Conservation (phyloP, 2,113 vertebrate genomes). For the Jacana jacana region DNA sequence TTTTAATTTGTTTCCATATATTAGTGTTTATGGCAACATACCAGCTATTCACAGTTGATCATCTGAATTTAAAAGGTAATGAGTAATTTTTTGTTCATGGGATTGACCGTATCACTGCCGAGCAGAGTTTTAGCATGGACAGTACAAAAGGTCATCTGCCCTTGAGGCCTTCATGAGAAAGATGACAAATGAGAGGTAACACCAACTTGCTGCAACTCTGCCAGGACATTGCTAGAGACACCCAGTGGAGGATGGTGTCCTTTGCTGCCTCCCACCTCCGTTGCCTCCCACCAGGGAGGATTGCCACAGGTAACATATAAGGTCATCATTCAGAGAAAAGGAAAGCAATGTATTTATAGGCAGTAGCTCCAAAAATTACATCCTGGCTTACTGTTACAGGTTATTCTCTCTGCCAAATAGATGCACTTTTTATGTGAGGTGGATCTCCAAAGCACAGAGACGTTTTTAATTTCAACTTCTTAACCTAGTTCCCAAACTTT, state of each 20-base stretch:
- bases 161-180: not conserved
- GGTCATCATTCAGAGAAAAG: not conserved
- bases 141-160: not conserved
- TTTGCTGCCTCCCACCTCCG: not conserved
- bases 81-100: not conserved
- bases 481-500: not conserved
- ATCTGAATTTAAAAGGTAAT: not conserved
- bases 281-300: not conserved
- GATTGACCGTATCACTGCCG: too few species aligned
- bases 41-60: not conserved
- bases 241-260: rapidly evolving
- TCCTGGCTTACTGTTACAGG: not conserved
- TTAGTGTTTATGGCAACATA: not conserved
- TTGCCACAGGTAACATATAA: not conserved
- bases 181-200: not conserved
- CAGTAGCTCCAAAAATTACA: not conserved
- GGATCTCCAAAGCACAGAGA: not conserved
- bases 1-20: not conserved
- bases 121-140: not conserved
- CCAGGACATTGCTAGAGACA: not conserved
- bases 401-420: too few species aligned
- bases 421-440: rapidly evolving
- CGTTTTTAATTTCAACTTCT: not conserved
- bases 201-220: not conserved
- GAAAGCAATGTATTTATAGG: not conserved